phyloP scores from a whole-genome alignment of 2,888 invertebrate genomes.

The Augiades crinisus region DNA sequence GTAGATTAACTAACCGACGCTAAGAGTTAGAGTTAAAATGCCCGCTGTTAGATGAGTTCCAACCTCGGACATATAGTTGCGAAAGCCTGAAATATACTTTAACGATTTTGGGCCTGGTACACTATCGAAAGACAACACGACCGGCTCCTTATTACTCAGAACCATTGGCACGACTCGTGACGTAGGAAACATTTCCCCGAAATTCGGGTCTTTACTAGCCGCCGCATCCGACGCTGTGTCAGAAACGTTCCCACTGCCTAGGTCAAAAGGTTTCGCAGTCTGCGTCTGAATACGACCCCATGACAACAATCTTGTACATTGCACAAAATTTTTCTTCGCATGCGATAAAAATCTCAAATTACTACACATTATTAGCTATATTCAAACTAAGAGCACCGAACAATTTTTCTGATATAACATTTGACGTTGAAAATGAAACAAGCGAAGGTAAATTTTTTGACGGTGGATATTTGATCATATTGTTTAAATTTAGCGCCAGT shows the following conservation, averaged over 20 bases:
- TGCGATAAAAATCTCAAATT: conserved; percentile 13
- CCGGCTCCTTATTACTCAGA: conserved; percentile 52
- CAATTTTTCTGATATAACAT: conserved; percentile 13
- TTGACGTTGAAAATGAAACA: conserved; percentile 19
- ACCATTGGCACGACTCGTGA: conserved; percentile 55
- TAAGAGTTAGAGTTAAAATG: conserved; percentile 72
- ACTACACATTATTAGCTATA: conserved; percentile 16
- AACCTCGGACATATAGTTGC: conserved; percentile 82
- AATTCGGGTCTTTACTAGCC: conserved; percentile 26
- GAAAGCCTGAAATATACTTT: conserved; percentile 79
- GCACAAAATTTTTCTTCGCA: conserved; percentile 45
- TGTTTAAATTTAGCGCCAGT: conserved; percentile 13
- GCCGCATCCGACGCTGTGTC: conserved; percentile 29
- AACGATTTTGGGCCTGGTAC: conserved; percentile 83
- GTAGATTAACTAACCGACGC: conserved; percentile 72
- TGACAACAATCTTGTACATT: conserved; percentile 35
- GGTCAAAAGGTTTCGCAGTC: conserved; percentile 42
- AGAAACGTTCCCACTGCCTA: conserved; percentile 27
- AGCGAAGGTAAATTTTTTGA: background rate
- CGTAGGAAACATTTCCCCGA: conserved; percentile 50
- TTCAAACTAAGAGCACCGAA: conserved; percentile 12
- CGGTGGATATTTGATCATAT: background rate
- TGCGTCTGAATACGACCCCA: conserved; percentile 38
- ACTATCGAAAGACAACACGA: conserved; percentile 80
- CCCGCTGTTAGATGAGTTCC: conserved; percentile 83